These are phyloP conservation scores for Taxidea taxus DNA, from an alignment of 2,113 vertebrate species.

Conservation along the genomic window DNA sequence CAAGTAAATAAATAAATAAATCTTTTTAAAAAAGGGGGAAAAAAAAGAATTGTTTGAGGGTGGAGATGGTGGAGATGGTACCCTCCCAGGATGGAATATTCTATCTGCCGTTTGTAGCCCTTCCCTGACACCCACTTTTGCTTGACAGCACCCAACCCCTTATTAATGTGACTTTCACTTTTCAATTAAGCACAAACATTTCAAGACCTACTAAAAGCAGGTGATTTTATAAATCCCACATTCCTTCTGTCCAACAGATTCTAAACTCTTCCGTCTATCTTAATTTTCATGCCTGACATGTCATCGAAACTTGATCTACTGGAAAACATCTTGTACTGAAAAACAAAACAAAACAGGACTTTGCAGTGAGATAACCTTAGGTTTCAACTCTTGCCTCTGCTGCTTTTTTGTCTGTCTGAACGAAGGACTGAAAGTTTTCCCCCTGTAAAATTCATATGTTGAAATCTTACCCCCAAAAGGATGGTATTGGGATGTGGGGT, in stretches of 20 bases:
- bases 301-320: background rate
- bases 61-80: background rate
- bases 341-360: background rate
- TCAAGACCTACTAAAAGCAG: background rate
- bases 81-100: background rate
- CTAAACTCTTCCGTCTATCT: background rate
- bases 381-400: background rate
- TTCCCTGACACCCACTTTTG: background rate
- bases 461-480: background rate
- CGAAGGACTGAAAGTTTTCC: background rate
- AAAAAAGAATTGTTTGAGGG: background rate
- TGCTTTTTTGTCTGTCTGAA: background rate
- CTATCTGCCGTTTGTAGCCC: background rate
- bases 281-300: background rate
- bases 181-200: background rate
- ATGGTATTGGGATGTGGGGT: background rate
- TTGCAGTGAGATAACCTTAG: background rate
- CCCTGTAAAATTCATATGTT: background rate
- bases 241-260: background rate
- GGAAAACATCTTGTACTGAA: background rate
- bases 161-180: background rate
- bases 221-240: background rate
- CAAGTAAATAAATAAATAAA: no score
- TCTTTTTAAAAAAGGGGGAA: no score
- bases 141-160: background rate